phyloP scores from a whole-genome alignment of 2,888 invertebrate genomes.

The Sarcophaga rosellei region DNA sequence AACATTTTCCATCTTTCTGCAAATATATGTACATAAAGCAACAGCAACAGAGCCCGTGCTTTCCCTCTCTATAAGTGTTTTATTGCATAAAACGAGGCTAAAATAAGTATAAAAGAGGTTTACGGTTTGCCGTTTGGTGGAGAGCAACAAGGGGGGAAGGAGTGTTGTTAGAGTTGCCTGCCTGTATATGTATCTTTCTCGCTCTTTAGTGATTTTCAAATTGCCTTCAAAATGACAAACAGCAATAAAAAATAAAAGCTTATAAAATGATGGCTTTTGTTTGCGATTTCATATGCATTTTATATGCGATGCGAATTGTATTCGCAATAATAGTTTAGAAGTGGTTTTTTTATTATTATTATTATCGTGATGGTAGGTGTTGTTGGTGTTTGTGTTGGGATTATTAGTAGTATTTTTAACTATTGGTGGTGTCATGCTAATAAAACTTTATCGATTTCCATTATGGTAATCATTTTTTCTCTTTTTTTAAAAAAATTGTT shows the following conservation, averaged over 20 bases:
- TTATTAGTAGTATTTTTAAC: background rate
- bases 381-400: background rate
- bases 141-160: background rate
- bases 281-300: slow-evolving; percentile 45
- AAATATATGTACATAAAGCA: too few species aligned
- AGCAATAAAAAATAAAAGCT: slow-evolving; percentile 48
- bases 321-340: background rate
- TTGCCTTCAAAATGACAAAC: slow-evolving; percentile 48
- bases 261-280: slow-evolving; percentile 39
- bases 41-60: too few species aligned
- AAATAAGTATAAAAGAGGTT: background rate
- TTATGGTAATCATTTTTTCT: slow-evolving; percentile 52
- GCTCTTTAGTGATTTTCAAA: slow-evolving; percentile 33
- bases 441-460: slow-evolving; percentile 63
- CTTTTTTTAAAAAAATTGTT: background rate
- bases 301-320: background rate
- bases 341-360: background rate
- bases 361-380: background rate
- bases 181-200: background rate
- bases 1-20: background rate
- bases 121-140: background rate
- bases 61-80: background rate
- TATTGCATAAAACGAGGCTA: background rate
- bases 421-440: slow-evolving; percentile 43
- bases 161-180: background rate